phyloP scores from a whole-genome alignment of 2,888 invertebrate genomes.

The Tipula unca region DNA sequence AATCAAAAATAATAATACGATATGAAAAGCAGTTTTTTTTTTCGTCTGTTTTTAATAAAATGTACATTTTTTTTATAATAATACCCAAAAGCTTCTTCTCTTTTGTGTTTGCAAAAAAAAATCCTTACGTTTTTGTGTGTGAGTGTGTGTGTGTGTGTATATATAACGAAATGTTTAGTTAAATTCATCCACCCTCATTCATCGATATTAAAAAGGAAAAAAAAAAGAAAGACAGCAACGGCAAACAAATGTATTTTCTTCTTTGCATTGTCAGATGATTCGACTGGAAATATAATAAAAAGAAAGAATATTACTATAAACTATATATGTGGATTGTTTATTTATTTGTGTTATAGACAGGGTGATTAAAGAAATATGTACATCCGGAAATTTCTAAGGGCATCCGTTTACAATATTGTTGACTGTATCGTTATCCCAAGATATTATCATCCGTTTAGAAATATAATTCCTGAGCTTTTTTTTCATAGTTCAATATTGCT shows the following conservation, averaged over 20 bases:
- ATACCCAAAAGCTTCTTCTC: neutral
- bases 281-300: neutral
- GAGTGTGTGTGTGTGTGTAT: too few species aligned
- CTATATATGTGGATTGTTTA: neutral
- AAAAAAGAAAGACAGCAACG: neutral
- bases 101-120: neutral
- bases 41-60: conserved; percentile 3
- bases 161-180: neutral
- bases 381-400: neutral
- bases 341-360: neutral
- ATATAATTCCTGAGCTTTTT: too few species aligned
- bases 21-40: neutral
- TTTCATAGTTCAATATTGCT: too few species aligned
- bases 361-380: neutral
- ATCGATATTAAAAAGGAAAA: neutral
- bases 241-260: neutral
- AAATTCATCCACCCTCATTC: neutral
- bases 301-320: neutral
- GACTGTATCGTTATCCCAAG: neutral
- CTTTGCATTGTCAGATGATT: neutral
- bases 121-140: neutral
- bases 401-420: neutral
- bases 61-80: neutral
- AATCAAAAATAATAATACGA: conserved; percentile 14
- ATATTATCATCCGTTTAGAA: too few species aligned